A percentile compares a stretch with the other conserved stretches of the same genome.
phyloP scores from a whole-genome alignment of 2,113 vertebrate genomes.

The Rhinopithecus roxellana region DNA sequence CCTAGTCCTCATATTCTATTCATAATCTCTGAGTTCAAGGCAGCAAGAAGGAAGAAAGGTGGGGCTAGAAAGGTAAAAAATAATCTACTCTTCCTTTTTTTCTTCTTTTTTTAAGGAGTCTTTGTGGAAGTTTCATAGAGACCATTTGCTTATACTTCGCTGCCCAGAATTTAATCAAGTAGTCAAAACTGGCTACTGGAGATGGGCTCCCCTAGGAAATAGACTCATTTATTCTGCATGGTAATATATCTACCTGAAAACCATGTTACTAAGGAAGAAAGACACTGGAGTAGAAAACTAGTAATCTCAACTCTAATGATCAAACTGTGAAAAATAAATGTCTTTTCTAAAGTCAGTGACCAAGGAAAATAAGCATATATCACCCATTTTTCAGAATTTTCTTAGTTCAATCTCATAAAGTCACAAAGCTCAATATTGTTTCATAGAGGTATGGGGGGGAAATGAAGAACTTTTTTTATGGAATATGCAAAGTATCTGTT shows the following conservation, averaged over 20 bases:
- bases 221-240: neutral
- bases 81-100: neutral
- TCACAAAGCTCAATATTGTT: neutral
- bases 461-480: neutral
- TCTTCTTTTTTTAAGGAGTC: neutral
- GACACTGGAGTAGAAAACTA: neutral
- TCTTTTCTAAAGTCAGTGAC: neutral
- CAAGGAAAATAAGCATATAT: neutral
- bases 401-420: neutral
- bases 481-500: neutral
- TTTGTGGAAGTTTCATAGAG: neutral
- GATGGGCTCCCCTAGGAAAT: neutral
- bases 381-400: constrained; percentile 15
- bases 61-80: neutral
- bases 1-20: neutral
- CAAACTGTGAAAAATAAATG: neutral
- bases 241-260: neutral
- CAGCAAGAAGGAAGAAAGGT: neutral
- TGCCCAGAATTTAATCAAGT: neutral
- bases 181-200: neutral
- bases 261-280: neutral
- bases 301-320: neutral
- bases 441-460: neutral
- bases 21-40: neutral
- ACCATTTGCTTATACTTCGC: neutral